A percentile compares a stretch with the other conserved stretches of the same genome.
phyloP scores from a whole-genome alignment of 2,113 vertebrate genomes.

The Ameiurus melas region DNA sequence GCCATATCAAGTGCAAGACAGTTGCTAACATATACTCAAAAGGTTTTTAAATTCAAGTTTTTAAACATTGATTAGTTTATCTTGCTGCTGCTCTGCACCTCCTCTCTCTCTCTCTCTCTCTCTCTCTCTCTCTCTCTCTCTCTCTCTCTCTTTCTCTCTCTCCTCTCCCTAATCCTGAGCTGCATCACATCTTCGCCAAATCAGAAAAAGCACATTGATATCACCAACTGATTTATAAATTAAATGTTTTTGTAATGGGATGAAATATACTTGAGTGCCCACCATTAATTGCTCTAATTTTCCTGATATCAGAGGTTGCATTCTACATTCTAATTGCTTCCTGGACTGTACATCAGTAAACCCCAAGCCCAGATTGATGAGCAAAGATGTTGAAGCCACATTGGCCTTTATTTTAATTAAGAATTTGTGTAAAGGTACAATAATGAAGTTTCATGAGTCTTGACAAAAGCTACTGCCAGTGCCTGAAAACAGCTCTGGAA shows the following conservation, averaged over 20 bases:
- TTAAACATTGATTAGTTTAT: no score
- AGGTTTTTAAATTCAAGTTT: no score
- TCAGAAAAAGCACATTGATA: not conserved
- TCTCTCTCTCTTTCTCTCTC: not conserved
- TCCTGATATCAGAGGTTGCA: not conserved
- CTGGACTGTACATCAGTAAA: not conserved
- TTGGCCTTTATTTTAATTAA: not conserved
- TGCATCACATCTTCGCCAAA: not conserved
- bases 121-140: not conserved
- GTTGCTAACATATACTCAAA: no score
- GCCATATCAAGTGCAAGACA: no score
- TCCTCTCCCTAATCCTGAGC: no score
- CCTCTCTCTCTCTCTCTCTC: not conserved
- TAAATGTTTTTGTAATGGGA: not conserved
- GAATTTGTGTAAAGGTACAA: not conserved
- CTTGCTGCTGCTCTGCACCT: not conserved
- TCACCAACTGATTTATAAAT: not conserved
- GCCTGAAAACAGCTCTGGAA: not conserved
- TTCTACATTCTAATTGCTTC: not conserved
- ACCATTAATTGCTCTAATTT: not conserved
- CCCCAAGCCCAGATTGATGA: not conserved
- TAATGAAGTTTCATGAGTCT: not conserved
- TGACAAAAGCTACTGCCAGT: not conserved
- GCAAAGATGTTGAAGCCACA: not conserved
- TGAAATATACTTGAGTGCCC: not conserved